Evolutionary conservation across 2,113 vertebrate species (phyloP).

Genomic region (Ageneiosus marmoratus): DNA sequence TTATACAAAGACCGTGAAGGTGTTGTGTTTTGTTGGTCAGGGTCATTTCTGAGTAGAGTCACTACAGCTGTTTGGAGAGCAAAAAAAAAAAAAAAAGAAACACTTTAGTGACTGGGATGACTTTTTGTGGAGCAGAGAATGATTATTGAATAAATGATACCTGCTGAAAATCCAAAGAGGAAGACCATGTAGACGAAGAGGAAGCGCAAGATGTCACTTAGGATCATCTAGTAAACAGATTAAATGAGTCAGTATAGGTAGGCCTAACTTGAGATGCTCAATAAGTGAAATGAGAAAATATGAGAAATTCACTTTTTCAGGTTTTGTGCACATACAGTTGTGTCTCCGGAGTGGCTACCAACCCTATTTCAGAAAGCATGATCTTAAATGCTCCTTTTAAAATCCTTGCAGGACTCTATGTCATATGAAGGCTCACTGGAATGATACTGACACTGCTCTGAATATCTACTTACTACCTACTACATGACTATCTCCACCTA

Average conservation of each 20-base stretch:
- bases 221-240: conserved; percentile 79
- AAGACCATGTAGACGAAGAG: conserved; percentile 90
- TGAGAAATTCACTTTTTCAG: too few relatives aligned
- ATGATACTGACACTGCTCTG: too few relatives aligned
- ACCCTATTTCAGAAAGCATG: too few relatives aligned
- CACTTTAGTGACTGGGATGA: not conserved
- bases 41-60: conserved; percentile 76
- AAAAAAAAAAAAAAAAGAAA: not conserved
- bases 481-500: too few relatives aligned
- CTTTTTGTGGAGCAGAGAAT: not conserved
- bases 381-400: too few relatives aligned
- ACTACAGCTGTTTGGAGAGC: conserved; percentile 80
- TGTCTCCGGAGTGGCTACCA: too few relatives aligned
- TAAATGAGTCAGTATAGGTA: not conserved
- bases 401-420: too few relatives aligned
- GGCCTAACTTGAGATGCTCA: not conserved
- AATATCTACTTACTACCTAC: too few relatives aligned
- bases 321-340: too few relatives aligned
- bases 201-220: conserved; percentile 89
- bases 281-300: too few relatives aligned
- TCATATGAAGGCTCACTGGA: too few relatives aligned
- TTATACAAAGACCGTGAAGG: not conserved
- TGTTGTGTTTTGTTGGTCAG: not conserved
- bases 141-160: conserved; percentile 64
- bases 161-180: conserved; percentile 92